Evolutionary conservation across 2,113 vertebrate species (phyloP).

Genomic region (Sylvilagus bachmani): DNA sequence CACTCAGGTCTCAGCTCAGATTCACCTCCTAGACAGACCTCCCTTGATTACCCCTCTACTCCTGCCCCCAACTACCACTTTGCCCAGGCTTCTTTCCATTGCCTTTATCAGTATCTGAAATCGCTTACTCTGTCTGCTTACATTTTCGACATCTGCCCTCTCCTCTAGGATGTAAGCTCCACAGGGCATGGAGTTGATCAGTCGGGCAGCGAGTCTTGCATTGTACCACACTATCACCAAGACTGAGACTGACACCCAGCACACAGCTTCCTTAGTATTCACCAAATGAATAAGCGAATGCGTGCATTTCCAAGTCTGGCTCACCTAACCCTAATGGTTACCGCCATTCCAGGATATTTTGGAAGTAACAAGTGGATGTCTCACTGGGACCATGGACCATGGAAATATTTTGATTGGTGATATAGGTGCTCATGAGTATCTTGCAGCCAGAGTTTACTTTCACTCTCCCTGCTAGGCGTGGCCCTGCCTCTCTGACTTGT

Average conservation of each 20-base stretch:
- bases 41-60: background rate
- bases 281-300: background rate
- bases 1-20: background rate
- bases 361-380: background rate
- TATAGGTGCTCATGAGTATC: background rate
- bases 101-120: too few species aligned
- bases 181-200: accelerated
- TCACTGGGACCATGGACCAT: accelerated
- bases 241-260: accelerated
- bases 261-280: background rate
- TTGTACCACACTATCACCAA: background rate
- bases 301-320: background rate
- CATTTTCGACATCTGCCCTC: background rate
- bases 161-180: background rate
- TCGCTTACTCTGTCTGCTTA: accelerated
- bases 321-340: background rate
- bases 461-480: accelerated
- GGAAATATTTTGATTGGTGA: background rate
- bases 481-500: accelerated
- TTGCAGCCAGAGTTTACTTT: too few species aligned
- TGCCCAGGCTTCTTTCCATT: background rate
- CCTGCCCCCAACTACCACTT: background rate
- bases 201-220: too few species aligned
- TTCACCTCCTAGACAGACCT: background rate
- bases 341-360: background rate